Conservation (phyloP, 2,797 vertebrate species). For the Malurus splendens region DNA sequence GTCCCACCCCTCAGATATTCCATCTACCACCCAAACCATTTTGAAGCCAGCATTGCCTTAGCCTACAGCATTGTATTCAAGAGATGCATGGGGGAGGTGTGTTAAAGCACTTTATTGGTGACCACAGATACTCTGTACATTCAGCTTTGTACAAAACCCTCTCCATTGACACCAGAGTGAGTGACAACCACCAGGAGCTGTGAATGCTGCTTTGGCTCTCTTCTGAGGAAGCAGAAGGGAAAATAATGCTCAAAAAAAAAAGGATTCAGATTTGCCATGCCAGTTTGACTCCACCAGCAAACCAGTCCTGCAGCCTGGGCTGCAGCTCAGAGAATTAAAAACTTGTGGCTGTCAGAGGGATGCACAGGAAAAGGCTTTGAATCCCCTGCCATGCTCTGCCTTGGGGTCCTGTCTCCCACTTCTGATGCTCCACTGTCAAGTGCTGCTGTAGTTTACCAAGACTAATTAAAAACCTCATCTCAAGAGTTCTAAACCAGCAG, state of each 20-base stretch:
- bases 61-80: fast-evolving
- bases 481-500: neutral
- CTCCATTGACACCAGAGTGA: neutral
- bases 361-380: fast-evolving
- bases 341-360: fast-evolving
- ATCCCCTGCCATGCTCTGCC: fast-evolving
- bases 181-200: neutral
- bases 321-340: neutral
- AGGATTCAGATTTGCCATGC: neutral
- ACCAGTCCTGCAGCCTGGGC: neutral
- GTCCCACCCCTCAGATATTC: neutral
- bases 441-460: neutral
- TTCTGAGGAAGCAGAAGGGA: neutral
- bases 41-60: neutral
- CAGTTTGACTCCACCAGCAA: neutral
- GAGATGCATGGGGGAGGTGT: neutral
- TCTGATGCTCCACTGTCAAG: neutral
- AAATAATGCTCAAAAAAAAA: neutral
- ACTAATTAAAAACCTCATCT: neutral
- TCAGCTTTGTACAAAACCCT: neutral
- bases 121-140: neutral
- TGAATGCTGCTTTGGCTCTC: neutral
- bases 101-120: constrained; percentile 26
- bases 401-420: neutral
- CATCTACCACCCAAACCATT: fast-evolving